These are phyloP conservation scores for Rutilus rutilus DNA, from an alignment of 2,113 vertebrate species.

Conservation along the genomic window DNA sequence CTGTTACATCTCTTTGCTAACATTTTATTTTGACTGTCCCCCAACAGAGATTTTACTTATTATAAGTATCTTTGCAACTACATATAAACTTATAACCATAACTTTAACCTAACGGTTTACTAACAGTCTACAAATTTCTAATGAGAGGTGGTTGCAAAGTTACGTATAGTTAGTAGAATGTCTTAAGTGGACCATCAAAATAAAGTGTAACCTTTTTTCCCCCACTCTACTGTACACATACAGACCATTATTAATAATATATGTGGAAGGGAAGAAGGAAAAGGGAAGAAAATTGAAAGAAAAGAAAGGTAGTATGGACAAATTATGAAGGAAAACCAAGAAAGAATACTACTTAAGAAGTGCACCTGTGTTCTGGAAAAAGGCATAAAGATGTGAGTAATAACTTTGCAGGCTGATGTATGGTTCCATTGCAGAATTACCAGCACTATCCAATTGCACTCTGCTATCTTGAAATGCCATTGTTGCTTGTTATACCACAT, in stretches of 20 bases:
- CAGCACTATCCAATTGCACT: not conserved
- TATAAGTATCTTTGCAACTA: no score
- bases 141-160: no score
- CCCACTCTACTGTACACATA: not conserved
- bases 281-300: not conserved
- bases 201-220: no score
- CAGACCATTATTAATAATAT: not conserved
- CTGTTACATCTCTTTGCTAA: no score
- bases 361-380: not conserved
- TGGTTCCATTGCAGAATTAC: not conserved
- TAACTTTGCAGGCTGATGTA: not conserved
- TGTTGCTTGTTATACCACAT: slow-evolving; percentile 7
- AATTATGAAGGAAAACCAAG: not conserved
- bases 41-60: no score
- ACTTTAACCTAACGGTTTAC: no score
- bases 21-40: no score
- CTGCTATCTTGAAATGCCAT: slow-evolving; percentile 7
- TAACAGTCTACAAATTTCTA: no score
- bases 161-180: no score
- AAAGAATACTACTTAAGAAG: not conserved
- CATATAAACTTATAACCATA: no score
- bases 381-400: not conserved
- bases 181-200: no score
- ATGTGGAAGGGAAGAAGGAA: not conserved
- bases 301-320: not conserved